phyloP scores from a whole-genome alignment of 1,140 invertebrate genomes.

The Drosophila tsacasi region DNA sequence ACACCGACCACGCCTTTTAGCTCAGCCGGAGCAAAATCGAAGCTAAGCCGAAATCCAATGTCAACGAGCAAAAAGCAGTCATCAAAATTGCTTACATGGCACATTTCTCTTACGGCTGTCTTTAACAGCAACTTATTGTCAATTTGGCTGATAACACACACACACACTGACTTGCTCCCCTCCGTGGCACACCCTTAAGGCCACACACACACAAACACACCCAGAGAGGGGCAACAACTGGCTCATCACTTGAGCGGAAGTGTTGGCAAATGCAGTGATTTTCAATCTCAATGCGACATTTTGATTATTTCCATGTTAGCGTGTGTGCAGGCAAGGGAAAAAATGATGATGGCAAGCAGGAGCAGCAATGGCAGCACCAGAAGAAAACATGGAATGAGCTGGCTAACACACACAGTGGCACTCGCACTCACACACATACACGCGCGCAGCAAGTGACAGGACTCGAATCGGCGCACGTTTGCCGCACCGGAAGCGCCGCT shows the following conservation, averaged over 20 bases:
- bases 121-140: constrained; percentile 82
- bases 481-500: constrained; percentile 82
- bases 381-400: constrained; percentile 55
- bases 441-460: constrained; percentile 74
- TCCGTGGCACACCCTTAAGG: constrained; percentile 26
- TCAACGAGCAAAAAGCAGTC: constrained; percentile 62
- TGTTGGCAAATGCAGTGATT: constrained; percentile 84
- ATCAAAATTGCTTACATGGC: constrained; percentile 75
- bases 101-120: constrained; percentile 77
- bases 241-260: constrained; percentile 81
- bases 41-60: constrained; percentile 55
- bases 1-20: constrained; percentile 48
- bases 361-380: constrained; percentile 19
- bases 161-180: constrained; percentile 29
- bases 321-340: constrained; percentile 58
- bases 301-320: constrained; percentile 84
- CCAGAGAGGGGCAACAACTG: constrained; percentile 65
- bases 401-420: constrained; percentile 42
- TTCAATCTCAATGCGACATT: constrained; percentile 84
- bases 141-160: constrained; percentile 77
- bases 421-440: constrained; percentile 17
- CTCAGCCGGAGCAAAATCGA: constrained; percentile 58
- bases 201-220: constrained; percentile 2
- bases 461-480: constrained; percentile 70
- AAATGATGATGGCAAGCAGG: constrained; percentile 41